Conservation (phyloP, 2,797 vertebrate genomes). For the Enteromius viviparus region DNA sequence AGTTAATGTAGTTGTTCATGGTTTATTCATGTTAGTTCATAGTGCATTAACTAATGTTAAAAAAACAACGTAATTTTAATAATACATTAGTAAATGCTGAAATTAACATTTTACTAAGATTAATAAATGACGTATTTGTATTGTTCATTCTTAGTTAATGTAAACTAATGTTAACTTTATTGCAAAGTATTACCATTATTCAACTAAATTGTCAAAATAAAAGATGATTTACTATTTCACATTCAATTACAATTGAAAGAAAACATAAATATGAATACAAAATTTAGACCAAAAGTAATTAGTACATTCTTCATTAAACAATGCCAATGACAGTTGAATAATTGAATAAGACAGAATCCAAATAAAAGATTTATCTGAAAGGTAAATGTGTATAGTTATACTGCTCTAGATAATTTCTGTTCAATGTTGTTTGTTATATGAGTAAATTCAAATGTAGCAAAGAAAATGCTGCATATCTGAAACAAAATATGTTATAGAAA, state of each 20-base stretch:
- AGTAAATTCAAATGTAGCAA: not conserved
- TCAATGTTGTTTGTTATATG: not conserved
- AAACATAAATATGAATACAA: not conserved
- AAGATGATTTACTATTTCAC: not conserved
- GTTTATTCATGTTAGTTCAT: no score
- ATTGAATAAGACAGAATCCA: not conserved
- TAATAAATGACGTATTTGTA: no score
- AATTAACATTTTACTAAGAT: no score
- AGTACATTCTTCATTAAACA: not conserved
- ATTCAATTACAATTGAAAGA: not conserved
- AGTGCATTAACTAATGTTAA: no score
- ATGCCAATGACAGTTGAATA: not conserved
- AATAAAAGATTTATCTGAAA: not conserved
- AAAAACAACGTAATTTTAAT: no score
- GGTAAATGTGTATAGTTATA: not conserved
- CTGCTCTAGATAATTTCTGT: not conserved
- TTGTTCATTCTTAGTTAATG: no score
- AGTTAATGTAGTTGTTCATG: no score
- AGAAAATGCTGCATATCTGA: not conserved
- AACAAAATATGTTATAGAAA: not conserved
- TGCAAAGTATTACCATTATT: no score
- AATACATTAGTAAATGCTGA: no score
- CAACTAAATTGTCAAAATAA: no score
- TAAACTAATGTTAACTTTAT: no score
- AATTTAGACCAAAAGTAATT: not conserved